These are phyloP conservation scores for Meteorus sp. DNA, from an alignment of 1,140 invertebrate genomes.

Conservation along the genomic window DNA sequence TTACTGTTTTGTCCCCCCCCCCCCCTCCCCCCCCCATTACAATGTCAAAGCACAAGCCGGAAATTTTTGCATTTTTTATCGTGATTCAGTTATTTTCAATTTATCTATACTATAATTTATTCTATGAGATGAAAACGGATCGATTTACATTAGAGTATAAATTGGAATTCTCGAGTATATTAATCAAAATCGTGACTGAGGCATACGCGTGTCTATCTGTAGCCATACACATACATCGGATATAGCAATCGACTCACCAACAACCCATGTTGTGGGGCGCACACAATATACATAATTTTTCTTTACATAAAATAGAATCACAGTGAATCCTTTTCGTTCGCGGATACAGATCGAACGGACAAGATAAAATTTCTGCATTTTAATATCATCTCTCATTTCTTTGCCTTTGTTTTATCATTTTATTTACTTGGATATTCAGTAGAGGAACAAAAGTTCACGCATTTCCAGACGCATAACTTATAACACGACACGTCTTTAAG, in stretches of 20 bases:
- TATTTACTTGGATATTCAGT: slow-evolving; percentile 4
- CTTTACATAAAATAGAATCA: not conserved
- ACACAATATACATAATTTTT: slow-evolving; percentile 1
- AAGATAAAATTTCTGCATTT: slow-evolving; percentile 25
- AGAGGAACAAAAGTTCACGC: slow-evolving; percentile 7
- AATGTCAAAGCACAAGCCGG: too few species aligned
- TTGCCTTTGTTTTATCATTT: slow-evolving; percentile 17
- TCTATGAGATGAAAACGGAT: too few species aligned
- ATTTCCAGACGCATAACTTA: slow-evolving; percentile 20
- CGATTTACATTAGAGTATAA: not conserved
- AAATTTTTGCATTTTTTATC: slow-evolving; percentile 1
- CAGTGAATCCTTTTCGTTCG: not conserved
- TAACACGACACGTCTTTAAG: not conserved
- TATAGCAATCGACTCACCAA: too few species aligned
- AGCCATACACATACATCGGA: too few species aligned
- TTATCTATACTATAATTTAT: not conserved
- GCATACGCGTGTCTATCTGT: too few species aligned
- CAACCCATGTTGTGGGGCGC: too few species aligned
- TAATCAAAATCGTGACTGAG: not conserved
- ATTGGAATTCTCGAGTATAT: not conserved
- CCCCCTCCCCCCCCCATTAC: too few species aligned
- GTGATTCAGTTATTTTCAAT: not conserved
- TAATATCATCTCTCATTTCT: slow-evolving; percentile 18
- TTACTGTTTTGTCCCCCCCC: too few species aligned
- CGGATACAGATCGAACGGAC: slow-evolving; percentile 13